Evolutionary conservation across 2,888 invertebrate species (phyloP).

Genomic region (Ormia ochracea): DNA sequence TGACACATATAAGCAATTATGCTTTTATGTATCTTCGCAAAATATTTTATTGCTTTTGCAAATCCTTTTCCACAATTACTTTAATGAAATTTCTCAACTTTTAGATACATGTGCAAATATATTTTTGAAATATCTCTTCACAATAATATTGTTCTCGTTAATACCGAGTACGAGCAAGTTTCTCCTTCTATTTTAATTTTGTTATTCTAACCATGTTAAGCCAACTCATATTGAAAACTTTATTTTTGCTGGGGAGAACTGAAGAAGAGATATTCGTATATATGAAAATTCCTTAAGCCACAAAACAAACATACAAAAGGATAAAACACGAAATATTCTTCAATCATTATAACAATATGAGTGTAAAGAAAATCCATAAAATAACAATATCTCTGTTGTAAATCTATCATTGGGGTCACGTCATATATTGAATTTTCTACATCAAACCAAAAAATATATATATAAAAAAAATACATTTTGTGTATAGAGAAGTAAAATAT

Average conservation of each 20-base stretch:
- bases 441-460: slow-evolving; percentile 44
- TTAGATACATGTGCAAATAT: not conserved
- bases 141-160: slow-evolving; percentile 14
- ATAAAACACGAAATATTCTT: slow-evolving; percentile 10
- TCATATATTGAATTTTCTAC: slow-evolving; percentile 67
- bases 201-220: slow-evolving; percentile 22
- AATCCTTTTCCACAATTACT: not conserved
- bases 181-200: slow-evolving; percentile 6
- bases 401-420: slow-evolving; percentile 68
- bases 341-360: slow-evolving; percentile 40
- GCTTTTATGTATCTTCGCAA: too few relatives aligned
- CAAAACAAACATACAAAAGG: not conserved
- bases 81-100: slow-evolving; percentile 2
- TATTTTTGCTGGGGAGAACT: not conserved
- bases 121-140: not conserved
- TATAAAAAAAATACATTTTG: slow-evolving; percentile 15
- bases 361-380: slow-evolving; percentile 13
- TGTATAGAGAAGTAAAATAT: slow-evolving; percentile 5
- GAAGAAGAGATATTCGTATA: not conserved
- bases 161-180: too few relatives aligned
- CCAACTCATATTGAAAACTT: not conserved
- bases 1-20: too few relatives aligned
- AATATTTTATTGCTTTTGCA: not conserved
- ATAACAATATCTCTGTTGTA: slow-evolving; percentile 43
- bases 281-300: not conserved